Evolutionary conservation across 2,797 vertebrate genomes (phyloP).

Genomic region (Pteronotus mesoamericanus): DNA sequence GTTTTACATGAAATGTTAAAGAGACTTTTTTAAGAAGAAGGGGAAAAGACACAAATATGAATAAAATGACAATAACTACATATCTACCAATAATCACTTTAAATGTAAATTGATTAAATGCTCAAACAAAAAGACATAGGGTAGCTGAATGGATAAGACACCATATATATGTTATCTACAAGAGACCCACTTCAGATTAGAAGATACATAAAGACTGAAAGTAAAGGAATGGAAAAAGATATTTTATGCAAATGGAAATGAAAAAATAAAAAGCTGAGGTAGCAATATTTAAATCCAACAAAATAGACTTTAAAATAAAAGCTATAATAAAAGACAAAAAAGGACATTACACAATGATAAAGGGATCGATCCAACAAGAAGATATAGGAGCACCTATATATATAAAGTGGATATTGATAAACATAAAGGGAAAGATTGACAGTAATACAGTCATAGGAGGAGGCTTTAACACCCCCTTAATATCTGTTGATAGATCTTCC

Average conservation of each 20-base stretch:
- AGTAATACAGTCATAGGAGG: neutral
- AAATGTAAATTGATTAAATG: neutral
- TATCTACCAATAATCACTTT: neutral
- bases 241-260: neutral
- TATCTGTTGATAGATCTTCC: too few species aligned
- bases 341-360: neutral
- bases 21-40: neutral
- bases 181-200: neutral
- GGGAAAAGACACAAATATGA: neutral
- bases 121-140: neutral
- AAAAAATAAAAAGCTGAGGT: neutral
- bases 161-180: neutral
- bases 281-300: neutral
- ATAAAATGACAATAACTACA: neutral
- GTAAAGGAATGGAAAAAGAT: neutral
- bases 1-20: neutral
- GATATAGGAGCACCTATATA: neutral
- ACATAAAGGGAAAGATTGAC: neutral
- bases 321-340: neutral
- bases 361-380: neutral
- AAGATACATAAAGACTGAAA: neutral
- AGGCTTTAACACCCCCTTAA: too few species aligned
- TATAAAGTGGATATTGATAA: neutral
- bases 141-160: neutral
- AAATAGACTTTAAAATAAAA: neutral